Base-by-base conservation (phyloP, 2,888 invertebrate genomes). In the Diaprepes abbreviatus region DNA sequence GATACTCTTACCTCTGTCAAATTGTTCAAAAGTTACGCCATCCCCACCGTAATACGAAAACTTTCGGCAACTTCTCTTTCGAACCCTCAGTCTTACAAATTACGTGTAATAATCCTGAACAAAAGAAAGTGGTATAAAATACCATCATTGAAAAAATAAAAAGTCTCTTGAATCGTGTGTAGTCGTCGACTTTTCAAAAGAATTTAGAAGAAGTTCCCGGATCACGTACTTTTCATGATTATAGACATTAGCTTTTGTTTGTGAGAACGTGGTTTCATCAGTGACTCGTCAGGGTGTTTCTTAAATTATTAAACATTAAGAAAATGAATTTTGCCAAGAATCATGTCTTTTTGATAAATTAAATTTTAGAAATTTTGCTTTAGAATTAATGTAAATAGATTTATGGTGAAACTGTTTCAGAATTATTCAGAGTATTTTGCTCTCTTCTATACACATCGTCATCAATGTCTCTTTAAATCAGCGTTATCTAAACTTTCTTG, bases 171-270 rank as follows among this genome's bases (percentile, higher is more conserved):
- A 54, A 54, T 54, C 35, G 54, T 17, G 54, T 28, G 54, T 28
- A 19, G 24, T 33, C 31, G 21, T 1, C 33, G 33, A 31, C 54
- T 54, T 54, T 54, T 54, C 9, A 54, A 31, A 35, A 10, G 35
- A 54, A 35, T 54, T 73, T 38, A 6, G 14, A 38, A 38, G 36
- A 14, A 38, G 14, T 38, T 38, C 14, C 36, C n/a, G 14, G 14
- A 38, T 38, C 36, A 38, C 36, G 36, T 38, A 38, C 36, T 38
- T 38, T 38, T 5, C 14, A 38, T 14, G 36, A 38, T 38, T 38
- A 38, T 38, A 38, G 36, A 38, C 36, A 38, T 38, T 38, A 38
- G 36, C 36, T 38, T 38, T 38, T 38, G 36, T 38, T 14, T 14
- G 14, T 6, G 36, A 38, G 36, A 0, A 14, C 14, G 6, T 14